These are phyloP conservation scores for Canis aureus DNA, from an alignment of 2,113 vertebrate species.

Conservation along the genomic window DNA sequence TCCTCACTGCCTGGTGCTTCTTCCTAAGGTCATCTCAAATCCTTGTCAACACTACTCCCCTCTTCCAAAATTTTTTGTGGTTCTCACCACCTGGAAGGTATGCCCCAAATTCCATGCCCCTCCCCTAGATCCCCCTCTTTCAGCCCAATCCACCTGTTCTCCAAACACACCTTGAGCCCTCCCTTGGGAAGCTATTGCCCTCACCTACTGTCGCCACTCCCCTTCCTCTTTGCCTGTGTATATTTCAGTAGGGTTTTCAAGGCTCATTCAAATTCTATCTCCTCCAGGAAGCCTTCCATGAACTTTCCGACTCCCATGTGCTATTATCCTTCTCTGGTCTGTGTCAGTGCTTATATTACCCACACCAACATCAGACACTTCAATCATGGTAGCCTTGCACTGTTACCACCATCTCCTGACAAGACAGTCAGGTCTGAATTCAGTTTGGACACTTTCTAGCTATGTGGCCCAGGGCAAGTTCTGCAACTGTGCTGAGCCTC, in stretches of 20 bases:
- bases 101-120: background rate
- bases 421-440: background rate
- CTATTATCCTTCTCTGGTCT: background rate
- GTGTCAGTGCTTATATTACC: background rate
- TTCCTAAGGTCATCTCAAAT: background rate
- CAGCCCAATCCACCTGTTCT: background rate
- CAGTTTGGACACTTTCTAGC: background rate
- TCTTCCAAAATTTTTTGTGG: background rate
- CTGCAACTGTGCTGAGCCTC: background rate
- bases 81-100: background rate
- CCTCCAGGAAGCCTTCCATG: background rate
- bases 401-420: background rate
- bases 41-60: background rate
- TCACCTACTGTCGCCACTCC: background rate
- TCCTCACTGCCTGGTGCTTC: background rate
- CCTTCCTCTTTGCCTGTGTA: background rate
- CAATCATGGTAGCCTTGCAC: background rate
- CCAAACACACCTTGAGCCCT: background rate
- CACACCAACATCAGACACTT: background rate
- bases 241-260: background rate
- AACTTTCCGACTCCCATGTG: background rate
- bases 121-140: background rate
- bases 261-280: background rate
- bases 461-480: background rate
- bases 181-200: background rate